These are phyloP conservation scores for Drosophila bipectinata DNA, from an alignment of 1,140 invertebrate genomes.

Conservation along the genomic window DNA sequence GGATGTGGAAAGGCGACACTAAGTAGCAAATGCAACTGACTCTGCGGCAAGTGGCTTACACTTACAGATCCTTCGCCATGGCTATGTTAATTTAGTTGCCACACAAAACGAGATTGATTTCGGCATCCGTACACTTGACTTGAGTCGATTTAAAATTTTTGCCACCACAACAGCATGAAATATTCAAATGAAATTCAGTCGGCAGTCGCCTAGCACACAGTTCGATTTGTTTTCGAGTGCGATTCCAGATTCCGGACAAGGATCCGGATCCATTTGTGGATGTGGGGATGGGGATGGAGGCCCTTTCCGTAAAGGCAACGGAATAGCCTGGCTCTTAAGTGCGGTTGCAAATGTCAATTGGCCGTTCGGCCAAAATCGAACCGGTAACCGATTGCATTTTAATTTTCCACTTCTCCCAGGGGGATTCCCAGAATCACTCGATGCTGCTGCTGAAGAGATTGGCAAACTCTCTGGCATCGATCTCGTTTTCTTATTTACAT, in stretches of 20 bases:
- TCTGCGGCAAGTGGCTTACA: slow-evolving; percentile 75
- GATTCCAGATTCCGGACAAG: slow-evolving; percentile 44
- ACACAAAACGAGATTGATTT: slow-evolving; percentile 80
- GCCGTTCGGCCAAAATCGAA: slow-evolving; percentile 58
- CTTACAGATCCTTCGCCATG: slow-evolving; percentile 38
- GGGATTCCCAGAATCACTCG: slow-evolving; percentile 12
- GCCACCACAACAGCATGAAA: slow-evolving; percentile 81
- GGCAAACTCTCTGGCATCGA: slow-evolving; percentile 68
- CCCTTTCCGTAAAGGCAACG: slow-evolving; percentile 16
- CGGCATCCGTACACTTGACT: slow-evolving; percentile 79
- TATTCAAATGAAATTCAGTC: slow-evolving; percentile 78
- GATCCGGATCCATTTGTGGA: slow-evolving; percentile 19
- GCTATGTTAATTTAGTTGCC: slow-evolving; percentile 77
- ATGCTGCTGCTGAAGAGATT: slow-evolving; percentile 32
- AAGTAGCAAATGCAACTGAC: slow-evolving; percentile 79
- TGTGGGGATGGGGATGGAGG: background rate
- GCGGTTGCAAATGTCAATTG: slow-evolving; percentile 84
- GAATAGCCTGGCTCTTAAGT: slow-evolving; percentile 68
- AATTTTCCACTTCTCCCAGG: slow-evolving; percentile 57
- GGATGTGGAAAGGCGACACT: slow-evolving; percentile 34
- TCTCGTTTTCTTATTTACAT: slow-evolving; percentile 84
- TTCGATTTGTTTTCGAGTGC: slow-evolving; percentile 77
- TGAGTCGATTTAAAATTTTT: slow-evolving; percentile 82
- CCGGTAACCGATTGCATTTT: slow-evolving; percentile 71
- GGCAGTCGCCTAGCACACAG: slow-evolving; percentile 42